phyloP scores from a whole-genome alignment of 2,888 invertebrate species.

The Timandra comae region DNA sequence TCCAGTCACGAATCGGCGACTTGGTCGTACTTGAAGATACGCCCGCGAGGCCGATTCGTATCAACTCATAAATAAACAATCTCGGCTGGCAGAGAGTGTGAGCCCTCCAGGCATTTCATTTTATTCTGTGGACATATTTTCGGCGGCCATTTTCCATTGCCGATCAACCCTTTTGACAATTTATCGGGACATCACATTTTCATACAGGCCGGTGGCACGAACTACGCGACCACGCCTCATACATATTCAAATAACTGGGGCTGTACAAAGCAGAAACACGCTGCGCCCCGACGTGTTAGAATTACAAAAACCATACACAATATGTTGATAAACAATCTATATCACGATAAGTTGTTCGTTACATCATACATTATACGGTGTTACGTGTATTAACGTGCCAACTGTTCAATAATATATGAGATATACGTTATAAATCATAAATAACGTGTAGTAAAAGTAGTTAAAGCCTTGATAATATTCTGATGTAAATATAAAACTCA shows the following conservation, averaged over 20 bases:
- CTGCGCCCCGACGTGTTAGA: slow-evolving; percentile 59
- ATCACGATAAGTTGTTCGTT: slow-evolving; percentile 24
- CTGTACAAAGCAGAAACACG: slow-evolving; percentile 66
- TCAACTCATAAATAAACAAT: slow-evolving; percentile 42
- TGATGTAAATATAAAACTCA: too few species aligned
- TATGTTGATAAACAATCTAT: slow-evolving; percentile 53
- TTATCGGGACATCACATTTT: slow-evolving; percentile 74
- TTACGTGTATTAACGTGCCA: too few species aligned
- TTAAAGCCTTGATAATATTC: too few species aligned
- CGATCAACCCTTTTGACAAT: slow-evolving; percentile 73
- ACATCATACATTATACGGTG: too few species aligned
- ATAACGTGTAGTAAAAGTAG: too few species aligned
- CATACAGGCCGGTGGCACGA: slow-evolving; percentile 62
- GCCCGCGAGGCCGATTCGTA: slow-evolving; percentile 20
- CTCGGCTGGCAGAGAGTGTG: slow-evolving; percentile 34
- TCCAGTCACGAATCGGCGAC: slow-evolving; percentile 17
- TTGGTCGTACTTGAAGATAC: slow-evolving; percentile 12
- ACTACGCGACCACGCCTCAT: slow-evolving; percentile 55
- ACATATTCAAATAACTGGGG: slow-evolving; percentile 68
- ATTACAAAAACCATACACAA: slow-evolving; percentile 57
- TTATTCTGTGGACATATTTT: slow-evolving; percentile 50
- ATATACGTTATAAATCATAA: too few species aligned
- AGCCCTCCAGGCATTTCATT: slow-evolving; percentile 42
- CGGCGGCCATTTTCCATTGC: slow-evolving; percentile 57
- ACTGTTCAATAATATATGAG: too few species aligned